phyloP scores from a whole-genome alignment of 2,113 vertebrate genomes.

The Amblyornis subalaris region DNA sequence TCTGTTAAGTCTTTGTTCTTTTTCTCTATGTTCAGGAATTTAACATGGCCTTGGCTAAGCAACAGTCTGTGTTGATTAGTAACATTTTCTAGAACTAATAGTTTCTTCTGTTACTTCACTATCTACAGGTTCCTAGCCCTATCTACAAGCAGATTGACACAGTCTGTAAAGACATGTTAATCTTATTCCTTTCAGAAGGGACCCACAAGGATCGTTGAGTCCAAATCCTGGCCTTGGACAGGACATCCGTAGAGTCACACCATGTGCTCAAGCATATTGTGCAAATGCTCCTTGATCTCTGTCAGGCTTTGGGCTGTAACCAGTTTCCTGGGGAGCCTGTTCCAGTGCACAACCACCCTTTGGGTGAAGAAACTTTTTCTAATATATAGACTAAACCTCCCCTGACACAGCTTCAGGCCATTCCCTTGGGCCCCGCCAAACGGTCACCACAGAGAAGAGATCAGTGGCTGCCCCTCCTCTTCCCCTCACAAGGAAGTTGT shows the following conservation, averaged over 20 bases:
- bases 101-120: neutral
- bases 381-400: neutral
- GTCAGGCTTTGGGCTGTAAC: neutral
- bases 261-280: rapidly evolving
- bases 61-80: too few species aligned
- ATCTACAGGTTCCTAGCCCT: neutral
- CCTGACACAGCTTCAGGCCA: neutral
- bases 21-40: too few species aligned
- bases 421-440: neutral
- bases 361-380: neutral
- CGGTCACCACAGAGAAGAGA: neutral
- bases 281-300: neutral
- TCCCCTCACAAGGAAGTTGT: neutral
- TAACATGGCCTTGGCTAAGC: too few species aligned
- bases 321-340: neutral
- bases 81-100: neutral
- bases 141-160: neutral
- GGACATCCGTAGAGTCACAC: rapidly evolving
- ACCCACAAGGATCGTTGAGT: neutral
- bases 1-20: too few species aligned
- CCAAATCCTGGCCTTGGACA: neutral
- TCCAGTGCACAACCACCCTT: neutral
- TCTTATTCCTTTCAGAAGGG: neutral
- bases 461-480: neutral
- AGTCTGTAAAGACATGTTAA: neutral